phyloP scores from a whole-genome alignment of 1,140 invertebrate genomes.

The Drosophila serrata region DNA sequence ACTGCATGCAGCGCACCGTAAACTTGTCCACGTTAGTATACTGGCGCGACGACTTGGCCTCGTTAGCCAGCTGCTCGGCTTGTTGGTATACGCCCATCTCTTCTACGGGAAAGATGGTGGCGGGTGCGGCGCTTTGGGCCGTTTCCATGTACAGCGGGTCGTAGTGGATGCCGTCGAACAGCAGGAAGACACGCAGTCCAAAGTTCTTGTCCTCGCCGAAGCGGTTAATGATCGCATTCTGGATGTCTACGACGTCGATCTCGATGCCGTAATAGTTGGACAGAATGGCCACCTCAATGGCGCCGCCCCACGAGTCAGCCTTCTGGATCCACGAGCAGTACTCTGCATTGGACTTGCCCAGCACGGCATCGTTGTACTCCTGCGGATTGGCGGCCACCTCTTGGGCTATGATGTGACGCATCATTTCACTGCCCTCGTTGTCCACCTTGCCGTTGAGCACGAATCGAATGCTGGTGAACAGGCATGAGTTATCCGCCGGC shows the following conservation, averaged over 20 bases:
- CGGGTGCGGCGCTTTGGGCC: conserved; percentile 88
- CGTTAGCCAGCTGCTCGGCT: conserved; percentile 93
- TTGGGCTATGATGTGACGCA: conserved; percentile 95
- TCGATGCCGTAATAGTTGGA: conserved; percentile 95
- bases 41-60: conserved; percentile 93
- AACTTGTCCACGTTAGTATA: conserved; percentile 96
- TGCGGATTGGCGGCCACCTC: conserved; percentile 91
- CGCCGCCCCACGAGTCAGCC: conserved; percentile 96
- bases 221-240: conserved; percentile 95
- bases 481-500: conserved; percentile 97
- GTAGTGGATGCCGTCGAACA: conserved; percentile 99
- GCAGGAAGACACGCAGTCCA: conserved; percentile 92
- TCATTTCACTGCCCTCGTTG: conserved; percentile 89
- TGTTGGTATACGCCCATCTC: conserved; percentile 91
- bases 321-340: conserved; percentile 96
- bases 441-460: conserved; percentile 92
- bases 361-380: conserved; percentile 93
- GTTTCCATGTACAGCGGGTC: conserved; percentile 96
- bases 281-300: conserved; percentile 96
- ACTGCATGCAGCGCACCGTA: conserved; percentile 92
- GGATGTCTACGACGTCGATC: conserved; percentile 97
- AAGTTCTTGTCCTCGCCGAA: conserved; percentile 98
- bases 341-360: conserved; percentile 93
- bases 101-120: conserved; percentile 92
- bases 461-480: conserved; percentile 95